Base-by-base conservation (phyloP, 2,797 vertebrate species). In the Perodicticus potto region DNA sequence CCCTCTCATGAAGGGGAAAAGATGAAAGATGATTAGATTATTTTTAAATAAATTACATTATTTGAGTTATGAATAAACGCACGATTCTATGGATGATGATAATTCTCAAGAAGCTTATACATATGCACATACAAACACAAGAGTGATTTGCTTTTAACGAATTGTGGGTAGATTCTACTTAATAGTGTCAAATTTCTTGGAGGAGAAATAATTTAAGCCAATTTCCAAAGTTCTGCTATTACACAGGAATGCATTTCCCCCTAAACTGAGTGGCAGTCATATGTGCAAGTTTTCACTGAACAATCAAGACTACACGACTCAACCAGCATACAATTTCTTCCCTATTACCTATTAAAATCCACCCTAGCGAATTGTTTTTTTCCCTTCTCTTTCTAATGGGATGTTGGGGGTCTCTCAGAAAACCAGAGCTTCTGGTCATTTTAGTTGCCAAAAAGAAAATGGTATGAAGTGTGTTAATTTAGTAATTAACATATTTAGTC, bases 131-230 rank as follows among this genome's bases (percentile, higher is more conserved):
- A 73, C 43, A 93, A 90, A 74, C 37, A 27, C 1, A 95, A 65
- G 4, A 65, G 12, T 59, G n/a, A 27, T 43, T 34, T 83, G 5
- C 74, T 14, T 69, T 1, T 34, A 87, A 37, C 91, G 25, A 67
- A 7, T 76, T 32, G 3, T 49, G 12, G 40, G 37, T 22, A 70
- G 61, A n/a, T 77, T 94, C 72, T 86, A 92, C 49, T 72, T 70
- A 86, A 89, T 78, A 77, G 57, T 77, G 10, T 83, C 82, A 13
- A 73, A 5, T 11, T 90, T 55, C 27, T 89, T 92, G 67, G 74
- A 67, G 22, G 27, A 89, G 27, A 72, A 86, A 92, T 86, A 89
- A 70, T 40, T 95, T 70, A 82, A 94, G 67, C 27, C 94, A 72
- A 94, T 89, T 86, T 94, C 85, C 7, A 29, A 82, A 76, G 13